Evolutionary conservation across 2,113 vertebrate genomes (phyloP).

Genomic region (Otus sunia): DNA sequence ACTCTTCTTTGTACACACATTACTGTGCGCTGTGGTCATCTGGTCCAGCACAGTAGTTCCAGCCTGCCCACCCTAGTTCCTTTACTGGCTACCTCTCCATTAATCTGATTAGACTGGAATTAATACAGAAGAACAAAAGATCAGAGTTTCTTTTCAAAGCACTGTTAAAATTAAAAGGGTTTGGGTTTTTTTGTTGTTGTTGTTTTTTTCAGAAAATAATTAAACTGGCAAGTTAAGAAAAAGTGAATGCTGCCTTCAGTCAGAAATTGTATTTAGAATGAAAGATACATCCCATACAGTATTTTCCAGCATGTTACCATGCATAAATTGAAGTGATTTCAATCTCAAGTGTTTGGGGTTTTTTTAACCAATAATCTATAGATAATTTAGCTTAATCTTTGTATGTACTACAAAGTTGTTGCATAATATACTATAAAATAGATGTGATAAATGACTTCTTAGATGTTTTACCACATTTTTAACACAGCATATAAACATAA

Average conservation of each 20-base stretch:
- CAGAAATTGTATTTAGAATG: not conserved
- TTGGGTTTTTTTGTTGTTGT: not conserved
- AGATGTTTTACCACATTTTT: not conserved
- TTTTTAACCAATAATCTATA: not conserved
- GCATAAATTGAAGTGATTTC: not conserved
- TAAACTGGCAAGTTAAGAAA: not conserved
- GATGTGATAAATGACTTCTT: not conserved
- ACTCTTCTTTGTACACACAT: too few relatives aligned
- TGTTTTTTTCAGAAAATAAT: not conserved
- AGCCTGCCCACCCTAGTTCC: not conserved
- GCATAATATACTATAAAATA: not conserved
- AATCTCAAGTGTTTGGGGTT: not conserved
- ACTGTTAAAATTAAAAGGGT: not conserved
- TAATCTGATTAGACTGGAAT: not conserved
- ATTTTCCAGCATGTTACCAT: not conserved
- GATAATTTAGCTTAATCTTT: not conserved
- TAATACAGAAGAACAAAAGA: not conserved
- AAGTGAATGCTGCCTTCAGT: not conserved
- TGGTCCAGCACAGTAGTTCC: not conserved
- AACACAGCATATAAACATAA: not conserved
- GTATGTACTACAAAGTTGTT: not conserved
- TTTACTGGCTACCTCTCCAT: not conserved
- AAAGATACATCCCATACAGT: not conserved
- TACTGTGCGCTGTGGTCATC: not conserved
- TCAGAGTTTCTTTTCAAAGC: not conserved